Evolutionary conservation across 2,888 invertebrate genomes (phyloP), one percentile per base, ranked within the genome.

Genomic region (Rotaria sp.): DNA sequence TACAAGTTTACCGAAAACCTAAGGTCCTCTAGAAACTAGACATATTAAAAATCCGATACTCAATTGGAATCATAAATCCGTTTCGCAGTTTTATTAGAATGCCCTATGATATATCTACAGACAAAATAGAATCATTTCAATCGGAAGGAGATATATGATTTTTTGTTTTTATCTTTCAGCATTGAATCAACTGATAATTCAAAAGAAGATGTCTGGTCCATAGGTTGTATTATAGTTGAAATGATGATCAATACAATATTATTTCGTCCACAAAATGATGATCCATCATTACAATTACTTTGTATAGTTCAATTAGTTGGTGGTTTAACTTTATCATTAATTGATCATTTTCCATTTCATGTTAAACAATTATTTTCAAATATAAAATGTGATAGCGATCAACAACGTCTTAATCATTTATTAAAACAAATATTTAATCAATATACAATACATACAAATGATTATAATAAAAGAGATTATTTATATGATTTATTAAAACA

Each of bases 241-340:
- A 80, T 80, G 80, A 45, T 80, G 45, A 80, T 80, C 11, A 41
- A 80, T 45, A 80, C 45, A n/a, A 45, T 80, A 41, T n/a, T 80
- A 80, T 80, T 80, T 45, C 80, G 45, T n/a, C 80, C 80, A n/a
- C 45, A 24, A 45, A 80, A 80, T 80, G 80, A 80, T 80, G 80
- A 45, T 80, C 45, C 45, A 4, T 41, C 45, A 26, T n/a, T 45
- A 45, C 80, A 80, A 80, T 80, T 80, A 80, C 13, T 80, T 45
- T 80, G 41, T 80, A 80, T 80, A 26, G 45, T 80, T 1, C 80
- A 41, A 45, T 80, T 45, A n/a, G 80, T 80, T 80, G 80, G 80
- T 15, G 80, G 80, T 80, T 80, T 80, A 45, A 80, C 80, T 26
- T n/a, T 15, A 80, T 80, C 80, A 10, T 26, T 80, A 21, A 45